Percentiles rank a stretch among this genome's conserved stretches.
These are phyloP conservation scores for Syngnathoides biaculeatus DNA, from an alignment of 2,113 vertebrate species.

Conservation along the genomic window DNA sequence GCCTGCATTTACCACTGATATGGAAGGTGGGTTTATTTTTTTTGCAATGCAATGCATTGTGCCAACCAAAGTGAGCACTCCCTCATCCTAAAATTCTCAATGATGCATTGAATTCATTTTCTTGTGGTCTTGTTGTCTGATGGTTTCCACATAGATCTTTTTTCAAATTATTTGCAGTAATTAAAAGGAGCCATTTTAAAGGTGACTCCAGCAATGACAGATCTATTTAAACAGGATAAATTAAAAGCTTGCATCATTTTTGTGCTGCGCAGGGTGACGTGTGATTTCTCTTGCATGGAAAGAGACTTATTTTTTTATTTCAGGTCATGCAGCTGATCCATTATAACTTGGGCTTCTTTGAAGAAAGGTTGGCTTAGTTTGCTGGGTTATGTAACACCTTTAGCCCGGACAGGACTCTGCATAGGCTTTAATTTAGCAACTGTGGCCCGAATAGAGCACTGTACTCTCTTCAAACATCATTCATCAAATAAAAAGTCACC, in stretches of 20 bases:
- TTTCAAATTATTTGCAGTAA: neutral
- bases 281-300: slow-evolving; percentile 10
- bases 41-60: too few relatives aligned
- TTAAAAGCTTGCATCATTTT: neutral
- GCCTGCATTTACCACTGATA: too few relatives aligned
- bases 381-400: slow-evolving; percentile 44
- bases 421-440: slow-evolving; percentile 37
- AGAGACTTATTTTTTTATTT: slow-evolving; percentile 32
- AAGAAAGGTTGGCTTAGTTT: slow-evolving; percentile 25
- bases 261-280: neutral
- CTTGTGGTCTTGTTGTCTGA: neutral
- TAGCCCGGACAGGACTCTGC: slow-evolving; percentile 35
- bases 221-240: neutral
- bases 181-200: too few relatives aligned
- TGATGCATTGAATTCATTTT: neutral
- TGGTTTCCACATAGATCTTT: neutral
- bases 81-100: neutral
- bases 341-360: slow-evolving; percentile 13
- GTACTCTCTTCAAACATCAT: slow-evolving; percentile 20
- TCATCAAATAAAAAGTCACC: slow-evolving; percentile 6
- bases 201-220: neutral
- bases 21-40: too few relatives aligned
- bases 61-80: neutral
- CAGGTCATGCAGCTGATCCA: slow-evolving; percentile 12
- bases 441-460: too few relatives aligned